Evolutionary conservation across 2,797 vertebrate genomes (phyloP), one percentile per base, ranked within the genome.

Genomic region (Danionella dracula): DNA sequence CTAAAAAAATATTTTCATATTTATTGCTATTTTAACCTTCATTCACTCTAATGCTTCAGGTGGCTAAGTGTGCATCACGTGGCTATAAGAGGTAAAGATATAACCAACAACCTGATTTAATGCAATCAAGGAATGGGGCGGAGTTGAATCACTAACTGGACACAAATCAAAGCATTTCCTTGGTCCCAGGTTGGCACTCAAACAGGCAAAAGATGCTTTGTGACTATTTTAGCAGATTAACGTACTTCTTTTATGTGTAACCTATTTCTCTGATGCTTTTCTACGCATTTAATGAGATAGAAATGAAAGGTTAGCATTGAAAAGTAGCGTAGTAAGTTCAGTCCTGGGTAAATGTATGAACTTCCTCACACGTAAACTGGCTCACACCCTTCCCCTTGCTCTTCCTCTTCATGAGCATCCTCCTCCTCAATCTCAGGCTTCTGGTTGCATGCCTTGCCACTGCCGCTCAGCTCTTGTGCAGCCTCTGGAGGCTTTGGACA

Each of bases 341-440:
- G 45, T n/a, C n/a, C 29, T 6, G 5, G 56, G 37, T 49, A 55
- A 50, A 60, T 41, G 56, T 32, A 16, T 17, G 4, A 58, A 23
- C 48, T 40, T 38, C 50, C 68, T 78, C 88, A 98, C 74, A 98
- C 96, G n/a, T 98, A 98, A 63, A 99, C 95, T 0, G 96, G 97
- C 80, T 96, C 94, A 79, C 93, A 98, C 35, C 92, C 91, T 78
- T 93, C 93, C 4, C 87, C 82, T 64, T 90, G 91, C 77, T 89
- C 92, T 54, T 83, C 82, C 4, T 82, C 78, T 15, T 79, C 78
- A 12, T 86, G 44, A 11, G 85, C 78, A 45, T 88, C 85, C 2
- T 87, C 82, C 1, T 89, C 84, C 1, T 81, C 83, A 68, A 90
- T 88, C 0, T 82, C 74, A 0, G 88, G 85, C 49, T 87, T 86